Conservation (phyloP, 1,140 invertebrate genomes). For the Pseudomyrmex gracilis region DNA sequence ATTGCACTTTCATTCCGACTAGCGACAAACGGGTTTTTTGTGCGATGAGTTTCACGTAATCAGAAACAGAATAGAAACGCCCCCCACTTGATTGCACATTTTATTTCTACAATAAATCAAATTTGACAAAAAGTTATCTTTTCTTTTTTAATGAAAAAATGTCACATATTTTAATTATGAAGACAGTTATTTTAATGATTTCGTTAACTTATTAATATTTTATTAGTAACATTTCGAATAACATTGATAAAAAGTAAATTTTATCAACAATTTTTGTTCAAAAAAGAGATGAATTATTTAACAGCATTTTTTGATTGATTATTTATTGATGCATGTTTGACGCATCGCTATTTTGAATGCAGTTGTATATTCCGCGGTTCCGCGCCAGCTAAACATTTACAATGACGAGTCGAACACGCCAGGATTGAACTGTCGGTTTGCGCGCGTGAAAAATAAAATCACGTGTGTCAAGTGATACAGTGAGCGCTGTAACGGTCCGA, state of each 20-base stretch:
- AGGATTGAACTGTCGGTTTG: conserved; percentile 29
- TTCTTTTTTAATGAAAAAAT: background rate
- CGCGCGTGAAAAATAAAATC: conserved; percentile 39
- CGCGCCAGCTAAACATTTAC: conserved; percentile 21
- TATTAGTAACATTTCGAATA: background rate
- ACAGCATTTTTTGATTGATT: background rate
- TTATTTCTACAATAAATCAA: background rate
- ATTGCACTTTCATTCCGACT: conserved; percentile 29
- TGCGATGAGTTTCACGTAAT: conserved; percentile 16
- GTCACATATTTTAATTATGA: background rate
- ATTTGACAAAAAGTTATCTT: background rate
- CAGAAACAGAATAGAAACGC: conserved; percentile 6
- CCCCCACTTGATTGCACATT: background rate
- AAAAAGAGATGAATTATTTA: conserved; percentile 1
- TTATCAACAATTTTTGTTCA: too few species aligned
- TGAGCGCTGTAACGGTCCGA: conserved; percentile 31
- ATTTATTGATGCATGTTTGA: background rate
- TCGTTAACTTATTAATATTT: background rate
- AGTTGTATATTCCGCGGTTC: conserved; percentile 13
- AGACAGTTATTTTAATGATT: conserved; percentile 5
- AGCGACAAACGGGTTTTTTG: background rate
- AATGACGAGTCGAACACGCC: conserved; percentile 17
- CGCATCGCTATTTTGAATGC: conserved; percentile 24
- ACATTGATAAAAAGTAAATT: background rate
- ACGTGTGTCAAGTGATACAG: conserved; percentile 46